Base-by-base conservation (phyloP, 2,113 vertebrate species). In the Piaya cayana region DNA sequence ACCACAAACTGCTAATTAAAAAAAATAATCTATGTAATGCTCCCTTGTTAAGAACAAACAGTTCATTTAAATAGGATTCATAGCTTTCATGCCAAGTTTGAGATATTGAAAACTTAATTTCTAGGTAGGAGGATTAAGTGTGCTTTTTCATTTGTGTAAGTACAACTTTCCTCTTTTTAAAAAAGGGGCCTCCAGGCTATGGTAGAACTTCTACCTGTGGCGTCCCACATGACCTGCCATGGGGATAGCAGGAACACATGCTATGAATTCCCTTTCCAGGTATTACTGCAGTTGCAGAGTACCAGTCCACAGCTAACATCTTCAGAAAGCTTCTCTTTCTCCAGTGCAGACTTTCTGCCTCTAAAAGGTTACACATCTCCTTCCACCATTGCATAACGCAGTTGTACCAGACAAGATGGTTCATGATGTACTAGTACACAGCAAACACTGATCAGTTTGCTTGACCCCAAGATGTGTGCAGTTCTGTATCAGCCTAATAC, bases 231-330 rank as follows among this genome's bases (percentile, higher is more conserved):
- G 1, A 76, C 12, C 23, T 34, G 2, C 14, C 0, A 0, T 8
- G 25, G 16, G 12, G 68, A 26, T 2, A 30, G 21, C 0, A 1
- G 49, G 21, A 76, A 34, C 12, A 52, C 0, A 0, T 13, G 20
- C 29, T 0, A 0, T 8, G 30, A 9, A 6, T 23, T 56, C 14
- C 25, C 17, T 83, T 67, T 49, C 37, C 53, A 69, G 58, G 27
- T 32, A 13, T 20, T 15, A 7, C 4, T 11, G 34, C 4, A 7
- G 19, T 43, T 49, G 29, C 36, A 65, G 39, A 69, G 59, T 20
- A 15, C 34, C 15, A 6, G 18, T 4, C 59, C 43, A 37, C 19
- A 72, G 13, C 26, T 15, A 15, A 5, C 29, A 69, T 9, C 68
- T 71, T 16, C 29, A 30, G 29, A 49, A 58, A 77, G 34, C 20